phyloP scores from a whole-genome alignment of 2,888 invertebrate species.

The Brachypalpus laphriformis region DNA sequence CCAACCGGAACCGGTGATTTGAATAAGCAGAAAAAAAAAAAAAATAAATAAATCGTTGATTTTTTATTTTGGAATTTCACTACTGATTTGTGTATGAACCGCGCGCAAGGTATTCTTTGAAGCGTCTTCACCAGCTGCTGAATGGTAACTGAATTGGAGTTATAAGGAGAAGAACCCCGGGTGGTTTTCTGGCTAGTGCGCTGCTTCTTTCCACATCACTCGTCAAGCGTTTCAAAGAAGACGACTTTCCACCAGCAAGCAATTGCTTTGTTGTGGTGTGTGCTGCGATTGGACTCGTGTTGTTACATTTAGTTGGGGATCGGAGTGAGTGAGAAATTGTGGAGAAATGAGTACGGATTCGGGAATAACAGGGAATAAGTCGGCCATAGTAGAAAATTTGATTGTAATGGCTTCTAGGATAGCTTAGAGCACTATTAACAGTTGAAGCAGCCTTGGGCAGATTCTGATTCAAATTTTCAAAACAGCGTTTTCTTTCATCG shows the following conservation, averaged over 20 bases:
- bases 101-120: conserved; percentile 25
- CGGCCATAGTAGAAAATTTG: neutral
- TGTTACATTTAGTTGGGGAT: neutral
- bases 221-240: conserved; percentile 82
- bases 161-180: conserved; percentile 26
- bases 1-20: conserved; percentile 62
- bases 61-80: conserved; percentile 10
- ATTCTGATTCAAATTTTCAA: too few relatives aligned
- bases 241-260: conserved; percentile 47
- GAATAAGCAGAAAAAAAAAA: conserved; percentile 24
- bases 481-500: too few relatives aligned
- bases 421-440: too few relatives aligned
- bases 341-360: conserved; percentile 47
- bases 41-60: neutral
- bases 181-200: conserved; percentile 30
- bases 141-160: conserved; percentile 78
- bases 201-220: conserved; percentile 81
- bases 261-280: conserved; percentile 70
- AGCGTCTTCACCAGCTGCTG: conserved; percentile 73
- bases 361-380: neutral
- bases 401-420: too few relatives aligned
- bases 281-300: conserved; percentile 9
- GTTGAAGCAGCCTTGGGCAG: too few relatives aligned
- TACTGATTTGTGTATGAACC: neutral
- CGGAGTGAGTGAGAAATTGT: conserved; percentile 19